Evolutionary conservation across 1,140 invertebrate species (phyloP).

Genomic region (Agrilus planipennis): DNA sequence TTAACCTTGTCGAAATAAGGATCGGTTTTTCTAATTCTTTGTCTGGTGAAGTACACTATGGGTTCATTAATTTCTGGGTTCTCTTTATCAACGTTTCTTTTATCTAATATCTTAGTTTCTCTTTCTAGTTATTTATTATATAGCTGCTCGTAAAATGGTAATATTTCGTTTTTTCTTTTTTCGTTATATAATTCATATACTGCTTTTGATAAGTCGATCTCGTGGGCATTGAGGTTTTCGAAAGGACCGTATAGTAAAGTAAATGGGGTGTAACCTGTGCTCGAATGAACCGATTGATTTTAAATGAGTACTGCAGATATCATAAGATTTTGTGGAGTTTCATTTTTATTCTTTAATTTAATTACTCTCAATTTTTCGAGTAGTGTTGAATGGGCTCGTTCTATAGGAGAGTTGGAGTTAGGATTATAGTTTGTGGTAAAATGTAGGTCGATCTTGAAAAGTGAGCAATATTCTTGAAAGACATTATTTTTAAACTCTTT

Average conservation of each 20-base stretch:
- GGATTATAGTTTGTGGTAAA: conserved; percentile 8
- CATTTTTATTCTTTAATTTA: conserved; percentile 2
- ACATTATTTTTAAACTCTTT: conserved; percentile 11
- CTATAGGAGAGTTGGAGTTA: conserved; percentile 4
- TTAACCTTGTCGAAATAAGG: conserved; percentile 3
- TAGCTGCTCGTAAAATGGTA: conserved; percentile 10
- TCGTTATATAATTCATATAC: conserved; percentile 8
- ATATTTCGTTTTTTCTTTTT: conserved; percentile 9
- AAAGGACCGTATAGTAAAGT: conserved; percentile 5
- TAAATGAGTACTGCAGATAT: conserved; percentile 10
- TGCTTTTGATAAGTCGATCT: conserved; percentile 7
- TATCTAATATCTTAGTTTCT: conserved; percentile 5
- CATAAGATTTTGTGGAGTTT: neutral
- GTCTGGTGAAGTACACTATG: conserved; percentile 2
- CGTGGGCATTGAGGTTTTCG: conserved; percentile 11
- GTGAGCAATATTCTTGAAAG: conserved; percentile 14
- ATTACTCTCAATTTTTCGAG: conserved; percentile 6
- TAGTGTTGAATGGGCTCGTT: conserved; percentile 7
- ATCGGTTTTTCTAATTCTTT: conserved; percentile 8
- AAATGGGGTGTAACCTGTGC: conserved; percentile 11
- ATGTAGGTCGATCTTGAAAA: conserved; percentile 15
- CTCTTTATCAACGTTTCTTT: conserved; percentile 9
- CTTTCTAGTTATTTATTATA: conserved; percentile 7
- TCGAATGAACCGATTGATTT: conserved; percentile 19
- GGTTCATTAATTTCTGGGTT: conserved; percentile 5